Evolutionary conservation across 2,888 invertebrate genomes (phyloP), one percentile per base, ranked within the genome.

Genomic region (Andricus quercusramuli): DNA sequence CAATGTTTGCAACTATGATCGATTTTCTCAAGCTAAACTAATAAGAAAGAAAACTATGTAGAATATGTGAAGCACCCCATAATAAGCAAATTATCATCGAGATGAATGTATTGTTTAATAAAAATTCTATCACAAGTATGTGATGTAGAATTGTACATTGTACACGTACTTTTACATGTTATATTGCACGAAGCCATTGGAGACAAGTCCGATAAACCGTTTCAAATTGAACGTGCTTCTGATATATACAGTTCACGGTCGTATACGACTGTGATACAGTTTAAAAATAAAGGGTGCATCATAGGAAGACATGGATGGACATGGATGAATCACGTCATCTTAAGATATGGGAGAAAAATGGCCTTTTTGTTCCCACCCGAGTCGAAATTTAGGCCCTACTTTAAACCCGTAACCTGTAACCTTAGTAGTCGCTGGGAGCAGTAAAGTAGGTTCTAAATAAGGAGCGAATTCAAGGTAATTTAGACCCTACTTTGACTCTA

Each of bases 221-320:
- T 83, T 77, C 25, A 79, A 56, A 78, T 81, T 83, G 82, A 83
- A 81, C 83, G 85, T 77, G 83, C 81, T 82, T 82, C 82, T 79
- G 81, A 56, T 56, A 67, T 37, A 79, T 67, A 78, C 65, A 83
- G 85, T 51, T 17, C 25, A 25, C 25, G 25, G 25, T 25, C 25
- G 25, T 25, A 25, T 25, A 25, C 25, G 25, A 25, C 25, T 1
- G 25, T 25, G 25, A 25, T 25, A 25, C 25, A 37, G 62, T 87
- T 89, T 87, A 88, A 89, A 88, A 88, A 89, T 88, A 87, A 87
- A 85, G 85, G 84, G 86, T 86, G 81, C 88, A 88, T 88, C 87
- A 86, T 84, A 83, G 80, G 82, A 51, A 81, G 51, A 82, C 79
- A 82, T 79, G 56, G 66, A 79, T 67, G 64, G 74, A 67, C 80